Evolutionary conservation across 1,140 invertebrate species (phyloP), one percentile per base, ranked within the genome.

Genomic region (Mizuhopecten yessoensis): DNA sequence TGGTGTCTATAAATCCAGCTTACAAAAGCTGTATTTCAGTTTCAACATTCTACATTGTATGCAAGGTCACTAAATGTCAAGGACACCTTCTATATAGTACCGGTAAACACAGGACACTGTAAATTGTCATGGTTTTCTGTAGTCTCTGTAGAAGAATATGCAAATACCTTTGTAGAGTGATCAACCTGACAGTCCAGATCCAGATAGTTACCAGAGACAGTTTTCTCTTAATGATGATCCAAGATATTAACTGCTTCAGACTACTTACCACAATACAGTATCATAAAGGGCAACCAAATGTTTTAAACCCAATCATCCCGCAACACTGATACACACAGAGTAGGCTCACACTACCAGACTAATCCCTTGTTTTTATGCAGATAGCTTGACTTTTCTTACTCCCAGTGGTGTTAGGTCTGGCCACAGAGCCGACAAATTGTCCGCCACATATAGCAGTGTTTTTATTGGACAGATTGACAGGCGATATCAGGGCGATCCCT

Each of bases 381-480:
- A 49, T 49, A 23, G 45, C 45, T 49, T 49, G 45, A 49, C 45
- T 49, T 49, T 49, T 49, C 45, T 49, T 5, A 49, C 45, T 49
- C 45, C 45, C 45, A 9, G 45, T 49, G 45, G 45, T 20, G 20
- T 49, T 17, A 49, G 45, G 20, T 49, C 45, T 23, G 45, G 11
- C 20, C 11, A 23, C 10, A 49, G 45, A 49, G 45, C 45, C 45
- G 45, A 49, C 45, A 49, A 49, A 17, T 49, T 49, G 45, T 49
- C 20, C 20, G 45, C 13, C 45, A 49, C 45, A 49, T 20, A 49
- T 20, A 49, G 45, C 20, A 23, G 20, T 49, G 45, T 49, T 17
- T 49, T 49, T 49, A 49, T 49, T 49, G 45, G 45, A 49, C 45
- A 49, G 45, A 49, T 49, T 49, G 45, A 49, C 45, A 49, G 45